These are phyloP conservation scores for Machimus rusticus DNA, from an alignment of 2,888 invertebrate genomes.

Conservation along the genomic window DNA sequence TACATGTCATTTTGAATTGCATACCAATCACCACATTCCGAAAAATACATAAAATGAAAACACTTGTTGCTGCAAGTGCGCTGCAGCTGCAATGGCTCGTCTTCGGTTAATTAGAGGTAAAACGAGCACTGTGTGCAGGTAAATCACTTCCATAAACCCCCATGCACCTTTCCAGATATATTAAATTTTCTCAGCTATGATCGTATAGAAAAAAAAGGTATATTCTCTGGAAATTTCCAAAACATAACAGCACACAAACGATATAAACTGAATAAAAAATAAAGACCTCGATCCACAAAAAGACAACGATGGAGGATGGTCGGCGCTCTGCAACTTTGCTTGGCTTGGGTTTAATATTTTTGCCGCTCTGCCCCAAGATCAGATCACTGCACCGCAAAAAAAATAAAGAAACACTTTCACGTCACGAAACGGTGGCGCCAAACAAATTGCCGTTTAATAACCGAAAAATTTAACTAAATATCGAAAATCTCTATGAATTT, in stretches of 20 bases:
- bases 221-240: conserved; percentile 24
- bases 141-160: not conserved
- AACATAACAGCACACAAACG: not conserved
- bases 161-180: not conserved
- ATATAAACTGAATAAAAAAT: not conserved
- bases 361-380: not conserved
- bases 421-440: not conserved
- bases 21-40: not conserved
- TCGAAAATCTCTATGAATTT: not conserved
- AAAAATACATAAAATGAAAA: not conserved
- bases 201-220: not conserved
- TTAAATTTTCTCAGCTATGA: not conserved
- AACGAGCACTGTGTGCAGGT: not conserved
- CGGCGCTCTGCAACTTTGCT: not conserved
- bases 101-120: not conserved
- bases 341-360: not conserved
- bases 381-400: not conserved
- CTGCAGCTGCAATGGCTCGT: not conserved
- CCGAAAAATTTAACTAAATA: not conserved
- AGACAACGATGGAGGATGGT: not conserved
- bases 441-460: not conserved
- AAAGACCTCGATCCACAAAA: conserved; percentile 17
- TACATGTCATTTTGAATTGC: not conserved
- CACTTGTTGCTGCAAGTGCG: not conserved
- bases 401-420: conserved; percentile 1